Base-by-base conservation (phyloP, 2,797 vertebrate genomes). In the Mormyrus proboscirostris region DNA sequence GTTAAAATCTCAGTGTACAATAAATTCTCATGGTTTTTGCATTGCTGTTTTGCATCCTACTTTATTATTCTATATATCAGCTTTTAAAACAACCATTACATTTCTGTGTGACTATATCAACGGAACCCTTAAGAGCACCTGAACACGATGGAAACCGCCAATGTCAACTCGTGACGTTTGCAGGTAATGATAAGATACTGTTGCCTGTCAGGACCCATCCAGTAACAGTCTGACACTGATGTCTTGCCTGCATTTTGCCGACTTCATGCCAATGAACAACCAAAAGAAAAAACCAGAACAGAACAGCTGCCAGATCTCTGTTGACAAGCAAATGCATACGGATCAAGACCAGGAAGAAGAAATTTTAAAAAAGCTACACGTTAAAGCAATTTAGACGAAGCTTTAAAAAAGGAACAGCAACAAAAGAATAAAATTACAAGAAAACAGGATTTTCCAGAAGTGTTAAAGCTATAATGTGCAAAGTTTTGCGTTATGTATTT, bases 401-500 rank as follows among this genome's bases (percentile, higher is more conserved):
- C 86, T 88, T 62, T 76, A 57, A 50, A 89, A 89, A 1, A 86
- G 89, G 89, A 49, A 65, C 41, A 69, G 79, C 4, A 93, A 92
- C 95, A 92, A 94, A 93, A 87, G 94, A 92, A 44, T 92, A 93
- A 92, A 92, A 94, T 91, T 92, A 92, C 89, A 92, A 92, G 93
- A 90, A 89, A 91, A 89, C 92, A 92, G 92, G 53, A 93, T 65
- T 93, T 94, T 94, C 94, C 95, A 93, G 95, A 98, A 97, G 96
- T 97, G 95, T 95, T 96, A 95, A 97, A 97, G 96, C 96, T 96
- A 95, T 89, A 96, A 95, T 95, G 96, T 98, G 97, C 97, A 98
- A 96, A 97, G 95, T 95, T 93, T 92, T 96, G 96, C 95, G 96
- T 95, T 94, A 96, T 94, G 93, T 93, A 90, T 93, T 94, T 92